phyloP scores from a whole-genome alignment of 1,140 invertebrate species.

The Euborellia annulipes region DNA sequence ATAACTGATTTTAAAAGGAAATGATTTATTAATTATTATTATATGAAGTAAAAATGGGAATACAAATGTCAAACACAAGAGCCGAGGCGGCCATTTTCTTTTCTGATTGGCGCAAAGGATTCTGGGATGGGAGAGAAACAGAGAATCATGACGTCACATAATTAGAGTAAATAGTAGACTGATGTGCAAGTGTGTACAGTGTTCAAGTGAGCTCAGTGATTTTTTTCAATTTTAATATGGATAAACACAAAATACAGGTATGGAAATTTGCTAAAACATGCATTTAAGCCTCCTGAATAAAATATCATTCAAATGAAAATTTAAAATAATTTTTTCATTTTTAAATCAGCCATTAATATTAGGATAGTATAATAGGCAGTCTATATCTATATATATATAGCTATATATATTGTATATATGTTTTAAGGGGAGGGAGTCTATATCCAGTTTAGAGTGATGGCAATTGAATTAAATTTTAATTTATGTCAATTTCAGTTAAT shows the following conservation, averaged over 20 bases:
- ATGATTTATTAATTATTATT: no score
- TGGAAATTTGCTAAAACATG: conserved; percentile 12
- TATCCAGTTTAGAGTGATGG: no score
- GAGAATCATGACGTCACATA: conserved; percentile 52
- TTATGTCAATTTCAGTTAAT: conserved; percentile 44
- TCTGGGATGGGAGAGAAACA: conserved; percentile 19
- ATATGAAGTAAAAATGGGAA: no score
- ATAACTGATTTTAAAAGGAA: no score
- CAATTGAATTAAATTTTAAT: not conserved
- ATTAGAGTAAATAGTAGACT: conserved; percentile 60
- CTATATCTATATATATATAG: no score
- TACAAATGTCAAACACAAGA: no score
- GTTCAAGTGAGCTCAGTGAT: conserved; percentile 31
- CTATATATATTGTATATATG: no score
- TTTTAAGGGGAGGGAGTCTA: no score
- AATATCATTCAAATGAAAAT: conserved; percentile 2
- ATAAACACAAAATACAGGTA: conserved; percentile 31
- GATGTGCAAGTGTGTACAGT: conserved; percentile 45
- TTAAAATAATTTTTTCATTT: conserved; percentile 3
- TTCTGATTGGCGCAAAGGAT: conserved; percentile 19
- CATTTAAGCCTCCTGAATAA: conserved; percentile 1
- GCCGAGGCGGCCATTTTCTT: conserved; percentile 3
- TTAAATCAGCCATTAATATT: no score
- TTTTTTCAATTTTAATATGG: conserved; percentile 31
- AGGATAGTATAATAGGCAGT: no score